Base-by-base conservation (phyloP, 2,797 vertebrate species). In the Pogonophryne albipinna region DNA sequence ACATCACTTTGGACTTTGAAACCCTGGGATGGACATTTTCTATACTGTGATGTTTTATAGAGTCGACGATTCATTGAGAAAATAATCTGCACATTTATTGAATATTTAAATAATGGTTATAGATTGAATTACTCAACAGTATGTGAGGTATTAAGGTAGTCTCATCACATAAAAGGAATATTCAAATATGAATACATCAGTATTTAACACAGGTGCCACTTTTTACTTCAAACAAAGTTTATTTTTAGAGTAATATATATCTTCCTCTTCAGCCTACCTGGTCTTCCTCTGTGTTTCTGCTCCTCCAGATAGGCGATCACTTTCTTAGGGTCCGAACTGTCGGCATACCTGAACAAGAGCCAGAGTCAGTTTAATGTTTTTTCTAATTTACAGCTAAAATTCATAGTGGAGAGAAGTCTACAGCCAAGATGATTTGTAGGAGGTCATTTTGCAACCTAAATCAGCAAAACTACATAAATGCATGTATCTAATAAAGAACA, bases 301-400 rank as follows among this genome's bases (percentile, higher is more conserved):
- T 3, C 13, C 69, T 98, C 97, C 79, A 99, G 87, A 74, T 95
- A 97, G 0, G 70, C 67, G 12, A 98, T 87, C 1, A 98, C 95
- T 4, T 85, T 80, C 0, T 80, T 17, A 0, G 96, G 90, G 66
- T 96, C 83, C 0, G 95, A 90, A 73, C 94, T 90, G 88, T 98
- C 78, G 1, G 95, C 97, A 89, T 97, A 98, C 96, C 97, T 98
- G 90, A 46, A 82, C 2, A 85, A 80, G 27, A 2, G 3, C 38
- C 15, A 27, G 13, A 27, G 13, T 44, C 3, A 27, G 9, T 71
- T 31, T 41, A n/a, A 46, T 6, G 17, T 16, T 47, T 10, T 0
- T 13, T 20, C 10, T 9, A 46, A 49, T 38, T 50, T 16, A 31
- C n/a, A 47, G 31, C 27, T 6, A 8, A 34, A 1, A 34, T 34